These are phyloP conservation scores for Acropora tenuis DNA, from an alignment of 64 coral and sea anemone genomes.

Conservation along the genomic window DNA sequence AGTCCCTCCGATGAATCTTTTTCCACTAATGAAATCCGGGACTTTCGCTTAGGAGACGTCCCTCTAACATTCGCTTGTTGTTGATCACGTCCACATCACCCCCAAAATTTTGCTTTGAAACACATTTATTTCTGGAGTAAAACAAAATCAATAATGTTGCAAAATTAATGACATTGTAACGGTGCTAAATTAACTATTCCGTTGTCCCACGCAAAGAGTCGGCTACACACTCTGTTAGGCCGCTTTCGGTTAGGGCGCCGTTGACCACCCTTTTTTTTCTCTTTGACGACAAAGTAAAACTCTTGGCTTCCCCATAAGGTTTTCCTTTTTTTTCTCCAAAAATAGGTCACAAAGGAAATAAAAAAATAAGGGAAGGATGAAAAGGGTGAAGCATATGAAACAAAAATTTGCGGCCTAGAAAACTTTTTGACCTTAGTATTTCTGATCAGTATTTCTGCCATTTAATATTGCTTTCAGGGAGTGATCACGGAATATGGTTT, in stretches of 20 bases:
- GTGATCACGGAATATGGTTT: background rate
- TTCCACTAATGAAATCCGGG: background rate
- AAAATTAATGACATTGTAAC: background rate
- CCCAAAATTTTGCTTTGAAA: background rate
- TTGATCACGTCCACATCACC: background rate
- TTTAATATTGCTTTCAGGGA: background rate
- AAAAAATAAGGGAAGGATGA: too few relatives aligned
- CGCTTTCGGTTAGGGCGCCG: background rate
- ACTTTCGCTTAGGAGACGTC: background rate
- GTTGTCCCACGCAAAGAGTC: background rate
- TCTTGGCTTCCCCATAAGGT: background rate
- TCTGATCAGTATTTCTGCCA: background rate
- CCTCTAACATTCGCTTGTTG: background rate
- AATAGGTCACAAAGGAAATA: background rate
- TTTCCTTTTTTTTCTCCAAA: background rate
- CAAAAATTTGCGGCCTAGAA: background rate
- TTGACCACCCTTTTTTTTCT: background rate
- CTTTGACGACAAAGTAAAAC: background rate
- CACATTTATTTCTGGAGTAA: too few relatives aligned
- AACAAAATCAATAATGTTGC: too few relatives aligned
- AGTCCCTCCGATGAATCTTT: background rate
- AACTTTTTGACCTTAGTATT: background rate
- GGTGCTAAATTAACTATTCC: background rate
- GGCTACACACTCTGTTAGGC: background rate
- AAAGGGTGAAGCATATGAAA: background rate